A percentile compares a stretch with the other conserved stretches of the same genome.
Conservation (phyloP, 1,140 invertebrate genomes). For the Atta texana region DNA sequence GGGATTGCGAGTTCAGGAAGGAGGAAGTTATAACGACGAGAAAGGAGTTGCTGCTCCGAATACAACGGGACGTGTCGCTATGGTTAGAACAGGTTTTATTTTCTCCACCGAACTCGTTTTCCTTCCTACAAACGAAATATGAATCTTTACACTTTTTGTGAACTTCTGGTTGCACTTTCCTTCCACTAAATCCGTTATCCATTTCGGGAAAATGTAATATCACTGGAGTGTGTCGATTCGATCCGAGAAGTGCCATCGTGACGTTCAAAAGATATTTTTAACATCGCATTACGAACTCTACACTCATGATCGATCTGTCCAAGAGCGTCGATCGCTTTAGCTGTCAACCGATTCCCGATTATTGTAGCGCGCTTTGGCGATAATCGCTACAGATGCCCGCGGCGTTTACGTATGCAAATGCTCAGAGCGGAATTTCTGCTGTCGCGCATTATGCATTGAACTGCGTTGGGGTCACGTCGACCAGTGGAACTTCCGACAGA, state of each 20-base stretch:
- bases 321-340: slow-evolving; percentile 21
- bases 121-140: slow-evolving; percentile 64
- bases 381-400: slow-evolving; percentile 68
- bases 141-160: slow-evolving; percentile 63
- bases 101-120: slow-evolving; percentile 59
- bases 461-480: slow-evolving; percentile 65
- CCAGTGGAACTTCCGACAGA: slow-evolving; percentile 74
- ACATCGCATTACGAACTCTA: not conserved
- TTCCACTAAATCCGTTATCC: slow-evolving; percentile 34
- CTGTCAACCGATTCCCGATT: slow-evolving; percentile 7
- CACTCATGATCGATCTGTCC: slow-evolving; percentile 24
- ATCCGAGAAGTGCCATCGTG: not conserved
- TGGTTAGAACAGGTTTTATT: slow-evolving; percentile 71
- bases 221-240: slow-evolving; percentile 37
- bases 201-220: slow-evolving; percentile 62
- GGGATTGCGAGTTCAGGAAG: slow-evolving; percentile 60
- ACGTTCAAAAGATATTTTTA: slow-evolving; percentile 15
- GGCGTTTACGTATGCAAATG: slow-evolving; percentile 80
- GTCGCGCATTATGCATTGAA: slow-evolving; percentile 73
- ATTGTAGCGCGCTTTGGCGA: slow-evolving; percentile 3
- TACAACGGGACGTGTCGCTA: slow-evolving; percentile 22
- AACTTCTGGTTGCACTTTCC: slow-evolving; percentile 15
- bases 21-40: slow-evolving; percentile 54
- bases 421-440: slow-evolving; percentile 75
- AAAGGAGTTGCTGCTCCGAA: slow-evolving; percentile 46